These are phyloP conservation scores for Erythrolamprus reginae DNA, from an alignment of 2,113 vertebrate species.

Conservation along the genomic window DNA sequence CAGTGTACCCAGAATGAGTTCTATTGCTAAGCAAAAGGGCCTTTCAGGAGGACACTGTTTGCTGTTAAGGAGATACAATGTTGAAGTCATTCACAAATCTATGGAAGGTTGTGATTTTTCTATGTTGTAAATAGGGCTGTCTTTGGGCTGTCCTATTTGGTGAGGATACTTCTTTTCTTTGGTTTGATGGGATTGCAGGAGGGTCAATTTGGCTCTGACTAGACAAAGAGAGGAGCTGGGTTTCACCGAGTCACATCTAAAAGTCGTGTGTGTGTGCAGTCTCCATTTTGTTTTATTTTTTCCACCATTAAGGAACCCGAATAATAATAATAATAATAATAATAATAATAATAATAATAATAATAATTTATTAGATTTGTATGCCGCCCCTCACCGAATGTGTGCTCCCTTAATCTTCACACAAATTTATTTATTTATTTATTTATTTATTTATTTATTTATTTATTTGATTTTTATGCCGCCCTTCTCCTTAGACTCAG, in stretches of 20 bases:
- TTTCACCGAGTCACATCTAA: background rate
- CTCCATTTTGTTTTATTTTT: background rate
- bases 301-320: background rate
- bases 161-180: background rate
- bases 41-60: background rate
- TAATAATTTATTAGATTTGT: too few species aligned
- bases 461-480: too few species aligned
- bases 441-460: too few species aligned
- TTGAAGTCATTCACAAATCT: background rate
- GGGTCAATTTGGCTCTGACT: background rate
- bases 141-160: background rate
- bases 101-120: background rate
- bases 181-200: background rate
- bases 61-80: background rate
- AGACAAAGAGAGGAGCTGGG: background rate
- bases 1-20: background rate
- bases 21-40: background rate
- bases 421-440: too few species aligned
- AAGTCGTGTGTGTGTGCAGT: background rate
- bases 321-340: too few species aligned
- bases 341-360: too few species aligned
- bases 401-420: background rate
- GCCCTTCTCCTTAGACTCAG: too few species aligned
- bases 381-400: too few species aligned
- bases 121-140: background rate